Evolutionary conservation across 2,888 invertebrate genomes (phyloP).

Genomic region (Aphidius colemani): DNA sequence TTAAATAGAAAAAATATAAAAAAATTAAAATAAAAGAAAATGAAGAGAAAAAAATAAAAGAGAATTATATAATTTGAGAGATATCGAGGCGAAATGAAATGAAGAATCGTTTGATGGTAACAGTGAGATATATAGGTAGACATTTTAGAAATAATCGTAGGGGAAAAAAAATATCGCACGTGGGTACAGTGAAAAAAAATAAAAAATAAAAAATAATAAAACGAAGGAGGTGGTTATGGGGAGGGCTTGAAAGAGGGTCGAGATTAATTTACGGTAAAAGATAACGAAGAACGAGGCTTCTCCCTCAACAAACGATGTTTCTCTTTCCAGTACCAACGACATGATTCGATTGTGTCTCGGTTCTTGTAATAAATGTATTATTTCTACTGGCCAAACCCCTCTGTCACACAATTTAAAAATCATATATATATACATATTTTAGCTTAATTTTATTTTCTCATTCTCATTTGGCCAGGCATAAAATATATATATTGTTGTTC

Average conservation of each 20-base stretch:
- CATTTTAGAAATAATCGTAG: slow-evolving; percentile 51
- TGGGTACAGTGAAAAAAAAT: slow-evolving; percentile 3
- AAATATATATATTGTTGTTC: slow-evolving; percentile 57
- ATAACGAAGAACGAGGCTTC: slow-evolving; percentile 51
- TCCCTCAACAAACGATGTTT: slow-evolving; percentile 35
- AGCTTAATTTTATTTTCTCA: slow-evolving; percentile 35
- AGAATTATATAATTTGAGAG: slow-evolving; percentile 26
- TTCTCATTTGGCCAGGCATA: slow-evolving; percentile 34
- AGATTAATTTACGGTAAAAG: slow-evolving; percentile 58
- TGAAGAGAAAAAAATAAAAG: background rate
- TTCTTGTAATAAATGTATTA: slow-evolving; percentile 34
- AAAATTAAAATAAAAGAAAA: slow-evolving; percentile 14
- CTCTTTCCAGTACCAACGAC: slow-evolving; percentile 9
- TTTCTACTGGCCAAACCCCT: slow-evolving; percentile 30
- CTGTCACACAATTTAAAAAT: slow-evolving; percentile 19
- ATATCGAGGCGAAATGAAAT: slow-evolving; percentile 23
- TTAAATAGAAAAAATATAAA: slow-evolving; percentile 10
- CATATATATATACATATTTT: slow-evolving; percentile 2
- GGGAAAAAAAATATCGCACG: slow-evolving; percentile 31
- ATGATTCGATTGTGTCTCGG: slow-evolving; percentile 52
- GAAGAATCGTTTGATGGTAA: slow-evolving; percentile 6
- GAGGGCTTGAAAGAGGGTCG: slow-evolving; percentile 36
- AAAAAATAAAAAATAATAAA: slow-evolving; percentile 14
- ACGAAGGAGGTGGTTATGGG: slow-evolving; percentile 35
- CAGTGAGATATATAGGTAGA: slow-evolving; percentile 28